Percentiles rank a stretch among this genome's conserved stretches.
Evolutionary conservation across 2,797 vertebrate genomes (phyloP).

Genomic region (Neosalanx taihuensis): DNA sequence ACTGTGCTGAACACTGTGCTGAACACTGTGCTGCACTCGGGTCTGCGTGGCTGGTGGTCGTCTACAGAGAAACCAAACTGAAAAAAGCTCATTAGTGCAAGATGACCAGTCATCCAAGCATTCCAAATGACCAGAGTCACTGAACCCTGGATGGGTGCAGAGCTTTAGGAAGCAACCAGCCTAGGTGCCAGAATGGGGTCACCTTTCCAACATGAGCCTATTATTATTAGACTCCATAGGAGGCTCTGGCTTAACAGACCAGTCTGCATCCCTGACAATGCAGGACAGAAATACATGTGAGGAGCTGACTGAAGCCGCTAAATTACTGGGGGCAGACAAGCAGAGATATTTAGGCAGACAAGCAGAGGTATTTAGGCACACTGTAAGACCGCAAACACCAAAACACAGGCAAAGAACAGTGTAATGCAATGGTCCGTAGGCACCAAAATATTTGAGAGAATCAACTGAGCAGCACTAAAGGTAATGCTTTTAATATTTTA

Average conservation of each 20-base stretch:
- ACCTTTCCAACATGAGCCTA: slow-evolving; percentile 47
- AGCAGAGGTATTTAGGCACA: slow-evolving; percentile 26
- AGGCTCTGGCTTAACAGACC: slow-evolving; percentile 40
- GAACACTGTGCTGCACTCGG: slow-evolving; percentile 4
- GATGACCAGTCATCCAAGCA: slow-evolving; percentile 28
- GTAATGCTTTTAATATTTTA: neutral
- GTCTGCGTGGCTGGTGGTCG: neutral
- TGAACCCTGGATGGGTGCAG: slow-evolving; percentile 31
- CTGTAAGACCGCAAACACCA: neutral
- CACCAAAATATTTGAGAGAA: slow-evolving; percentile 11
- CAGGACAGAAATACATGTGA: slow-evolving; percentile 31
- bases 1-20: neutral
- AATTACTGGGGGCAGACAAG: slow-evolving; percentile 28
- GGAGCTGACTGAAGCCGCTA: slow-evolving; percentile 36
- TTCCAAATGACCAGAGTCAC: slow-evolving; percentile 33
- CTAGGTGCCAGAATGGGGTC: slow-evolving; percentile 44
- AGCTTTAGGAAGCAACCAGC: slow-evolving; percentile 49
- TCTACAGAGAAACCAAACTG: neutral
- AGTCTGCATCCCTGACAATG: slow-evolving; percentile 36
- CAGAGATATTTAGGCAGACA: slow-evolving; percentile 27
- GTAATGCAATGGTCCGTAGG: slow-evolving; percentile 4
- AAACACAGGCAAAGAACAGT: neutral
- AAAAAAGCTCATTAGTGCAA: slow-evolving; percentile 28
- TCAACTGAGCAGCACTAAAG: slow-evolving; percentile 6
- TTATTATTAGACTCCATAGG: slow-evolving; percentile 53